Evolutionary conservation across 2,888 invertebrate genomes (phyloP), one percentile per base, ranked within the genome.

Genomic region (Tenthredo amoena): DNA sequence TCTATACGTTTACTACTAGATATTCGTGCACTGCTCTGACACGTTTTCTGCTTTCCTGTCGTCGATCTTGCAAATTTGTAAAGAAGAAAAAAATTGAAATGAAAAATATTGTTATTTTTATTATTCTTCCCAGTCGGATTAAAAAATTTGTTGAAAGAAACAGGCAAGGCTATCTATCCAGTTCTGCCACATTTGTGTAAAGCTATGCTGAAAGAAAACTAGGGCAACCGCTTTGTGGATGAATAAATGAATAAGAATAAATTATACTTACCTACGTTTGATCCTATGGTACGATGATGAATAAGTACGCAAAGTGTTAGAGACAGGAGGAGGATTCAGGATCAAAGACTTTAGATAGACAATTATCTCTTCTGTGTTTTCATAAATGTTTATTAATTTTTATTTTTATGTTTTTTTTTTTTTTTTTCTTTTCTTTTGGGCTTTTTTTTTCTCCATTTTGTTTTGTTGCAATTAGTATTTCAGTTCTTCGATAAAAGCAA

Each of bases 401-500:
- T 18, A 55, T 18, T 21, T 21, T 0, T 68, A 10, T 12, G 15
- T 71, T 37, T 71, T 71, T 40, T 72, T 43, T 43, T 40, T 72
- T 40, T n/a, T 26, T 26, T 26, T 26, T 26, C 26, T 26, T 26
- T 26, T 26, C 26, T 26, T 26, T 26, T 26, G 26, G 26, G 9
- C 21, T 72, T 40, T 40, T 37, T 68, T 21, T n/a, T 21, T 40
- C 7, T 72, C n/a, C 34, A 37, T 18, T 72, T 43, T 74, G 10
- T 26, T 26, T 74, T 74, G 7, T 74, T 43, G 40, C 72, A 43
- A 43, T 74, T 18, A 74, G 72, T 43, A 74, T 74, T 21, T 43
- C 72, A 74, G 72, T 21, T 74, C 43, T 43, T 43, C 21, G 43
- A 74, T 40, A 43, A 74, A 74, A 74, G 72, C 72, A 74, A 43